Conservation (phyloP, 2,888 invertebrate species). For the Muschampia staudingeri region DNA sequence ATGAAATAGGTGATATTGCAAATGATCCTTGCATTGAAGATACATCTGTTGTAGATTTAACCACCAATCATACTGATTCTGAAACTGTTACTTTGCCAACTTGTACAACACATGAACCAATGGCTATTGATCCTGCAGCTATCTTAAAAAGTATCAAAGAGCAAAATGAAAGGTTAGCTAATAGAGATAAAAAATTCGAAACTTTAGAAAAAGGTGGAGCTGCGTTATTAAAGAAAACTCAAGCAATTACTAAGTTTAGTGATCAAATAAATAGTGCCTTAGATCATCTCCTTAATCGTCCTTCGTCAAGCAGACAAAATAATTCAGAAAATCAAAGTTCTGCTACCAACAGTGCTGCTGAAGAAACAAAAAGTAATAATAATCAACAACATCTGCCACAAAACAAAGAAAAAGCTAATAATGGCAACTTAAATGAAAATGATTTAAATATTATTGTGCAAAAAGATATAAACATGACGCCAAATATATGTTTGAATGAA, state of each 20-base stretch:
- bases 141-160: conserved; percentile 75
- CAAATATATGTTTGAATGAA: not conserved
- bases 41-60: conserved; percentile 57
- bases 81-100: not conserved
- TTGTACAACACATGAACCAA: not conserved
- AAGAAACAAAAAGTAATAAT: not conserved
- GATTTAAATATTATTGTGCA: not conserved
- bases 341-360: not conserved
- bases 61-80: conserved; percentile 20
- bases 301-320: conserved; percentile 67
- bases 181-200: conserved; percentile 75
- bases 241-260: conserved; percentile 70
- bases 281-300: conserved; percentile 73
- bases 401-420: not conserved
- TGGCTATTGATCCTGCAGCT: conserved; percentile 58
- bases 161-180: conserved; percentile 74
- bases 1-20: conserved; percentile 82
- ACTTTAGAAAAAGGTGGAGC: conserved; percentile 73
- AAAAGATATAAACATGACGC: not conserved
- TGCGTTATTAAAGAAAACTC: conserved; percentile 70
- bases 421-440: not conserved
- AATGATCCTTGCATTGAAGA: conserved; percentile 78
- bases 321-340: not conserved
- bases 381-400: not conserved
- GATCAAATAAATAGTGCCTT: conserved; percentile 72